These are phyloP conservation scores for Scomber japonicus DNA, from an alignment of 2,113 vertebrate genomes.

Conservation along the genomic window DNA sequence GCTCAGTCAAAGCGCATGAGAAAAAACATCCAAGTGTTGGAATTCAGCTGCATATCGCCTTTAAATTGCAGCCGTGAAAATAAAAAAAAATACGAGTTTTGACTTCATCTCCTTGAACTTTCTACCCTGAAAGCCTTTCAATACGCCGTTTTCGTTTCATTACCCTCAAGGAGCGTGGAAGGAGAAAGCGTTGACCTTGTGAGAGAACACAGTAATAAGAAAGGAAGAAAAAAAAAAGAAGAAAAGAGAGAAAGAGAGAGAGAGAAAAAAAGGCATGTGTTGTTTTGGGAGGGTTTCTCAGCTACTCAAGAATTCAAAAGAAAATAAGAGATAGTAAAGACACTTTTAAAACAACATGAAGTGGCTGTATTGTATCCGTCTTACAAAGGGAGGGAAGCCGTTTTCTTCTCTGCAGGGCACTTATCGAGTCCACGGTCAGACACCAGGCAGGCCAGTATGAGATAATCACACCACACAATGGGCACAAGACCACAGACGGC, in stretches of 20 bases:
- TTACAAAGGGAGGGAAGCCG: conserved; percentile 53
- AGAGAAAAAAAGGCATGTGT: conserved; percentile 22
- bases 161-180: conserved; percentile 64
- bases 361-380: conserved; percentile 60
- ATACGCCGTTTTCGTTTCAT: conserved; percentile 66
- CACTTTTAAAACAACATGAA: conserved; percentile 72
- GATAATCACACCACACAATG: conserved; percentile 76
- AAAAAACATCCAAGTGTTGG: conserved; percentile 53
- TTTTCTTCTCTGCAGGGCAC: conserved; percentile 67
- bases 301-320: conserved; percentile 53
- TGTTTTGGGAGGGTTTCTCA: conserved; percentile 25
- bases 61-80: conserved; percentile 69
- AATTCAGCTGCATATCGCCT: conserved; percentile 49
- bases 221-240: conserved; percentile 21
- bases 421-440: conserved; percentile 73
- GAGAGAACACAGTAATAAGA: conserved; percentile 52
- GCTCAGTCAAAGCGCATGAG: conserved; percentile 49
- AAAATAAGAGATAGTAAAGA: conserved; percentile 40
- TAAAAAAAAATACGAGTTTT: conserved; percentile 63
- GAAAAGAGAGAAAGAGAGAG: neutral
- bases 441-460: conserved; percentile 66
- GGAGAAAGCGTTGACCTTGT: conserved; percentile 73
- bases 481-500: conserved; percentile 65
- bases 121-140: conserved; percentile 57
- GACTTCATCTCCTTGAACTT: conserved; percentile 75